Conservation (phyloP, 2,888 invertebrate species). For the Heliconius ethilla region DNA sequence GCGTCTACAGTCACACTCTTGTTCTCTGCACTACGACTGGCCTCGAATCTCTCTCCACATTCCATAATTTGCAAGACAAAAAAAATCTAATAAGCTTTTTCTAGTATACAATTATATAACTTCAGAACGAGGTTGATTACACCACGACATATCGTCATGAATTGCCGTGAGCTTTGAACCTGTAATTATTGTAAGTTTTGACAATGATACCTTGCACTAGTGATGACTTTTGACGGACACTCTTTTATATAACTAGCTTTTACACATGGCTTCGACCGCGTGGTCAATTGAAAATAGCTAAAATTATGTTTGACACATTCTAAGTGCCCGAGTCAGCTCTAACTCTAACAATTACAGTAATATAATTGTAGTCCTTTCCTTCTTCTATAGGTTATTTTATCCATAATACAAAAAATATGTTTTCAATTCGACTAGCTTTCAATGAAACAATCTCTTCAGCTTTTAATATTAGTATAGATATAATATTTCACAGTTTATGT, state of each 20-base stretch:
- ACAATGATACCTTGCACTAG: conserved; percentile 6
- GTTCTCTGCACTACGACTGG: background rate
- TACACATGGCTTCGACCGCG: background rate
- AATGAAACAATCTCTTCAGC: too few species aligned
- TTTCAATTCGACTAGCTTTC: too few species aligned
- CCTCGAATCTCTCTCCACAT: background rate
- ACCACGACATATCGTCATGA: conserved; percentile 11
- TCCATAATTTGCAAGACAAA: background rate
- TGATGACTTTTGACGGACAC: background rate
- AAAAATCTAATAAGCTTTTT: background rate
- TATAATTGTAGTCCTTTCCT: too few species aligned
- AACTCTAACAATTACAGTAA: too few species aligned
- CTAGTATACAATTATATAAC: conserved; percentile 6
- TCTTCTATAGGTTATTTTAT: too few species aligned
- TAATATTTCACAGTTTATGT: too few species aligned
- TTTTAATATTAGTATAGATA: too few species aligned
- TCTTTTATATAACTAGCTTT: background rate
- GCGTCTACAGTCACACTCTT: background rate
- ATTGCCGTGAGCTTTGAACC: conserved; percentile 25
- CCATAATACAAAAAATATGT: too few species aligned
- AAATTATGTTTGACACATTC: too few species aligned
- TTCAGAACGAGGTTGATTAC: conserved; percentile 21
- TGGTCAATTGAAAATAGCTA: background rate
- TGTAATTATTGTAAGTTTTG: conserved; percentile 8
- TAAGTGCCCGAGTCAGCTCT: too few species aligned